Conservation (phyloP, 2,888 invertebrate genomes). For the Sinhomidia bicolor region DNA sequence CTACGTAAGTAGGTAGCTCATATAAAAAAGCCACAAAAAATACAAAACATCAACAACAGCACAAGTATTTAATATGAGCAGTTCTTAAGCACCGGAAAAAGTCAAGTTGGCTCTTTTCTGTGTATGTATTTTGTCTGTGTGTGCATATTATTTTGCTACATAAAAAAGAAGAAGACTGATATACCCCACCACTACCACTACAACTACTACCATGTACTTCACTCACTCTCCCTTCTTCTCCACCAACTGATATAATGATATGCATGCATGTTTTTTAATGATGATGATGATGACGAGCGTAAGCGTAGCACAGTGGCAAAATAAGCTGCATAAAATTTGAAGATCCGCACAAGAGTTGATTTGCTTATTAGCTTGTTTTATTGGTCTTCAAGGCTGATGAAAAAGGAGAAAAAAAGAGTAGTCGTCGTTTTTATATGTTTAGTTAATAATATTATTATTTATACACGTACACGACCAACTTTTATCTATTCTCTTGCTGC, state of each 20-base stretch:
- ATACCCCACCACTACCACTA: not conserved
- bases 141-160: not conserved
- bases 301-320: constrained; percentile 75
- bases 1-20: constrained; percentile 31
- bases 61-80: constrained; percentile 34
- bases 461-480: constrained; percentile 1
- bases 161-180: not conserved
- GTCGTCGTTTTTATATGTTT: not conserved
- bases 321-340: constrained; percentile 73
- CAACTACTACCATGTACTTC: not conserved
- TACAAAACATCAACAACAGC: constrained; percentile 25
- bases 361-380: constrained; percentile 76
- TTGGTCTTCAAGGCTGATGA: constrained; percentile 63
- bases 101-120: constrained; percentile 32
- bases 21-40: constrained; percentile 28
- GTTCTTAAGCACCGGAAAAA: constrained; percentile 68
- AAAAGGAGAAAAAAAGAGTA: constrained; percentile 49
- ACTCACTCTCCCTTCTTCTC: constrained; percentile 17
- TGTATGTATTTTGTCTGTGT: not conserved
- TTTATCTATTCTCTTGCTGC: not conserved
- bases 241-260: constrained; percentile 35
- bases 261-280: constrained; percentile 45
- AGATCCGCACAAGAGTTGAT: constrained; percentile 74
- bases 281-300: constrained; percentile 59
- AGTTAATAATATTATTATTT: constrained; percentile 48